Evolutionary conservation across 2,113 vertebrate genomes (phyloP), one percentile per base, ranked within the genome.

Genomic region (Dromas ardeola): DNA sequence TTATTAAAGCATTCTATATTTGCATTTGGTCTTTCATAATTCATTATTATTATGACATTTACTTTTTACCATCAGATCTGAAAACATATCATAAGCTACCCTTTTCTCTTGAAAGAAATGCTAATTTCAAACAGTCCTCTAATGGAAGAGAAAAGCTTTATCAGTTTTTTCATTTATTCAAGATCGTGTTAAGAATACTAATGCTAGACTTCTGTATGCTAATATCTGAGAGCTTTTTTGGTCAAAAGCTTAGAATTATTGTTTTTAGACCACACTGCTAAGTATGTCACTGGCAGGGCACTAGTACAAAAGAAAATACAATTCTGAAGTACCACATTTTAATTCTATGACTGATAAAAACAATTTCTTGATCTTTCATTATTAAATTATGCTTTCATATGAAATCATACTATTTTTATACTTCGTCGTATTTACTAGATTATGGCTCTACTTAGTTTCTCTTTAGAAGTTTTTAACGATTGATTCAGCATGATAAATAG

Each of bases 41-140:
- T 99, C 99, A 99, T 99, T 99, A 99, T 99, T 99, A 99, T 99
- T 99, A 99, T 99, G 99, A 99, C 99, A 99, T 99, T 99, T 99
- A 98, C 98, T 98, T 98, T 98, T 99, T 98, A 99, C 99, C 98
- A 99, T 99, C 98, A 99, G 99, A 99, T 99, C 98, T 98, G 98
- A 98, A 98, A 98, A 99, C 98, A 99, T 99, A 99, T 99, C 98
- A 98, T 98, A 99, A 98, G 99, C 99, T 99, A 99, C 99, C 99
- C 99, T 99, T 99, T 99, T 99, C 99, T 98, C 99, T 99, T 99
- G 98, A 98, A 98, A 99, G 99, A 99, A 99, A 99, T 99, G 99
- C 99, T 99, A 99, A 99, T 99, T 99, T 99, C 99, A 99, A 99
- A 99, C 99, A 99, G 99, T 99, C 99, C 99, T 99, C 99, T 99